phyloP scores from a whole-genome alignment of 2,113 vertebrate species.

The Brienomyrus brachyistius region DNA sequence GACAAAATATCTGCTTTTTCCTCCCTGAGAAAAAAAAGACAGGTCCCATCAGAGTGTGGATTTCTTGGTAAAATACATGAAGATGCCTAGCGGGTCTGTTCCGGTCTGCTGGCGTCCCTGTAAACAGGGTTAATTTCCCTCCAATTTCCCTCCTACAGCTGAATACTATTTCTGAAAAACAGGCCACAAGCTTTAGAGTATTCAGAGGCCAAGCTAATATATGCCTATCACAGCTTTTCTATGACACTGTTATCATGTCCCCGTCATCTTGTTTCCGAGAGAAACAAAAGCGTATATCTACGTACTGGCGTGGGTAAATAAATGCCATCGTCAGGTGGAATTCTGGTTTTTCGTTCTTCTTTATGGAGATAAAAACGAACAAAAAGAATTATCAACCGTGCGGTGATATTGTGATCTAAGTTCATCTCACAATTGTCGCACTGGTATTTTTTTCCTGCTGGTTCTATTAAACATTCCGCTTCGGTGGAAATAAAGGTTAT shows the following conservation, averaged over 20 bases:
- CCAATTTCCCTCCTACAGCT: background rate
- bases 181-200: background rate
- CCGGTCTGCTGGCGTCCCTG: background rate
- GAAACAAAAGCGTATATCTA: background rate
- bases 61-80: background rate
- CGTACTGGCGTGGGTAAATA: background rate
- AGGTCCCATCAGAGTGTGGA: background rate
- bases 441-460: background rate
- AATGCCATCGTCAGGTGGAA: background rate
- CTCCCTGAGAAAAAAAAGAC: background rate
- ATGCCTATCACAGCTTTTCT: background rate
- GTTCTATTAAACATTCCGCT: slow-evolving; percentile 14
- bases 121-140: background rate
- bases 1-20: background rate
- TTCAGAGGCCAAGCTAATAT: background rate
- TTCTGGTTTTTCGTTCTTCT: background rate
- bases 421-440: background rate
- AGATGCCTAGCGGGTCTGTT: background rate
- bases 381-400: background rate
- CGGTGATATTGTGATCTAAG: background rate
- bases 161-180: background rate
- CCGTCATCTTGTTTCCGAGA: too few relatives aligned
- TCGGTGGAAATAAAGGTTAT: background rate
- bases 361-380: background rate
- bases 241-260: too few relatives aligned